Percentiles rank a stretch among this genome's conserved stretches.
Conservation (phyloP, 2,888 invertebrate genomes). For the Auanema sp. region DNA sequence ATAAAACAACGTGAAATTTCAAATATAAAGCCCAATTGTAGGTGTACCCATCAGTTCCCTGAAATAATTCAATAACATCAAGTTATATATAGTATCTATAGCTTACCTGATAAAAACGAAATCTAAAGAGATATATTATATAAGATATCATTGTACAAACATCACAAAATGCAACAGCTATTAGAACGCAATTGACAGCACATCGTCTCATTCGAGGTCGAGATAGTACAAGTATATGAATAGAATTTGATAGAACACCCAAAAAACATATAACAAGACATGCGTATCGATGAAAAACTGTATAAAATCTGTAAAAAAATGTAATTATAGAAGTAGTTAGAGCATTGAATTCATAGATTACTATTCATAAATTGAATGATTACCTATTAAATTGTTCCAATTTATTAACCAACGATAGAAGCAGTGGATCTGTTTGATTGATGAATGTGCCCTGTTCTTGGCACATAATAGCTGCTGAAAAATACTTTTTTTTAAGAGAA, state of each 20-base stretch:
- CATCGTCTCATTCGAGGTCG: constrained; percentile 44
- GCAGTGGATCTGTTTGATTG: constrained; percentile 40
- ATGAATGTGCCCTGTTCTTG: constrained; percentile 42
- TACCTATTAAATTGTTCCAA: constrained; percentile 45
- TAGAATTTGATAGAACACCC: constrained; percentile 46
- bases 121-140: constrained; percentile 44
- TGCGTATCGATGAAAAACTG: constrained; percentile 49
- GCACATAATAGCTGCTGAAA: constrained; percentile 44
- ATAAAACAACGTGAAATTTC: constrained; percentile 48
- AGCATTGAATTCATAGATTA: not conserved
- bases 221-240: constrained; percentile 49
- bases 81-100: not conserved
- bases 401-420: constrained; percentile 34
- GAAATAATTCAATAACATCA: constrained; percentile 7
- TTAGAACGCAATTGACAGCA: constrained; percentile 51
- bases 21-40: constrained; percentile 42
- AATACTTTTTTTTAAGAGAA: too few relatives aligned
- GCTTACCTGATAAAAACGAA: constrained; percentile 46
- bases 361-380: not conserved
- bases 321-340: not conserved
- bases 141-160: constrained; percentile 52
- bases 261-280: constrained; percentile 49
- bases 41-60: constrained; percentile 38
- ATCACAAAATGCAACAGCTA: constrained; percentile 53
- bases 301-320: constrained; percentile 43